A percentile compares a stretch with the other conserved stretches of the same genome.
phyloP scores from a whole-genome alignment of 2,888 invertebrate genomes.

The Cenopis cana region DNA sequence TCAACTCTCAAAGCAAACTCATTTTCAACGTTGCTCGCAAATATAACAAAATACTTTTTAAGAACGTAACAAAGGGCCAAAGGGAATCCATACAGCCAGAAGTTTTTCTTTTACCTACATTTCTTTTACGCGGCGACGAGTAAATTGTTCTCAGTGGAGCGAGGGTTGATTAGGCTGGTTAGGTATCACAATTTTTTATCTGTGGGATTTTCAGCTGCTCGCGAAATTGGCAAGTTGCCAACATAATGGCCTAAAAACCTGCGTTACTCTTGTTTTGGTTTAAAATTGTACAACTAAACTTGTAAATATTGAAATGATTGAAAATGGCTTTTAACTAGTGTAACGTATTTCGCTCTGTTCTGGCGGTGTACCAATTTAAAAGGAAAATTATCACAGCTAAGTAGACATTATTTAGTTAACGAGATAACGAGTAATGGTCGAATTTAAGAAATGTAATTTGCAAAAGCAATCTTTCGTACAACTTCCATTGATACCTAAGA shows the following conservation, averaged over 20 bases:
- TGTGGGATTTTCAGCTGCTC: slow-evolving; percentile 23
- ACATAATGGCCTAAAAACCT: slow-evolving; percentile 11
- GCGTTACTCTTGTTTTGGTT: slow-evolving; percentile 1
- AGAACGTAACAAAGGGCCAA: slow-evolving; percentile 24
- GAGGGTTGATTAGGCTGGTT: slow-evolving; percentile 27
- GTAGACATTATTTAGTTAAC: no score
- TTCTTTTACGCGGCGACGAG: slow-evolving; percentile 17
- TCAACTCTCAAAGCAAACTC: not conserved
- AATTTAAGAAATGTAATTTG: no score
- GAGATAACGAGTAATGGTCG: no score
- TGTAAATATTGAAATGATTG: not conserved
- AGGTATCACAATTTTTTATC: slow-evolving; percentile 30
- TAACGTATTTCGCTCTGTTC: no score
- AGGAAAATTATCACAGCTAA: no score
- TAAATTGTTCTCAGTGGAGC: slow-evolving; percentile 22
- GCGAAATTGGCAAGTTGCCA: slow-evolving; percentile 19
- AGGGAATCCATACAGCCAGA: slow-evolving; percentile 34
- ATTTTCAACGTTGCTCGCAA: not conserved
- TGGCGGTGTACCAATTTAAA: no score
- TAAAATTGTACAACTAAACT: not conserved
- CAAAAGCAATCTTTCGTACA: no score
- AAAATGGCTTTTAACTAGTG: not conserved
- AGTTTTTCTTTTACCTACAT: slow-evolving; percentile 28
- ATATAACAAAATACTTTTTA: slow-evolving; percentile 24
- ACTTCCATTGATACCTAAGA: no score